Percentiles rank a stretch among this genome's conserved stretches.
phyloP scores from a whole-genome alignment of 2,888 invertebrate species.

The Oscheius sp. region DNA sequence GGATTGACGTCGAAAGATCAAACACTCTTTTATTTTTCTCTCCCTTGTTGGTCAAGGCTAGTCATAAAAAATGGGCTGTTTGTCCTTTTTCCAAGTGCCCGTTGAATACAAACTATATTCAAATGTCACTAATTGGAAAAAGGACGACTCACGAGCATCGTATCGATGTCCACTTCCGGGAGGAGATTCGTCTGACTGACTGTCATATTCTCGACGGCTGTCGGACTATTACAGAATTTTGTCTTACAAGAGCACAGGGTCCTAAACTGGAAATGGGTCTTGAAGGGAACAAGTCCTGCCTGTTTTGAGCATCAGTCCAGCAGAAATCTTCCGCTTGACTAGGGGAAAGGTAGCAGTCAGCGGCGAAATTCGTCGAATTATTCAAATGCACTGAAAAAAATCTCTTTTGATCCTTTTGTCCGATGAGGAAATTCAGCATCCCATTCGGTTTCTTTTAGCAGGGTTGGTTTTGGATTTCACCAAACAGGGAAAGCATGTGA shows the following conservation, averaged over 20 bases:
- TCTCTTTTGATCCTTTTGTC: neutral
- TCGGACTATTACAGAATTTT: constrained; percentile 23
- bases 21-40: too few species aligned
- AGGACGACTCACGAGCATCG: neutral
- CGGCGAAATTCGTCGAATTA: constrained; percentile 2
- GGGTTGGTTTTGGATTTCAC: neutral
- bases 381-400: constrained; percentile 9
- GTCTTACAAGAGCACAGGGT: constrained; percentile 29
- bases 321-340: constrained; percentile 12
- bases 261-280: neutral
- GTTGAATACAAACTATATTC: too few species aligned
- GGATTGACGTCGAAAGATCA: too few species aligned
- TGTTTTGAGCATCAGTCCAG: constrained; percentile 19
- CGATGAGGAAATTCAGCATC: neutral
- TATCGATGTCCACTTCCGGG: constrained; percentile 15
- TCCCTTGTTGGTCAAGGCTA: too few species aligned
- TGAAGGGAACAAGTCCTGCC: neutral
- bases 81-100: too few species aligned
- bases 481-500: neutral
- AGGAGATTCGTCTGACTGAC: constrained; percentile 19
- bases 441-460: neutral
- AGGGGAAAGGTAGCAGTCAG: neutral
- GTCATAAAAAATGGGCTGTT: too few species aligned
- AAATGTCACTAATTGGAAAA: too few species aligned
- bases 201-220: neutral